phyloP scores from a whole-genome alignment of 2,888 invertebrate genomes.

The Amphiduros pacificus region DNA sequence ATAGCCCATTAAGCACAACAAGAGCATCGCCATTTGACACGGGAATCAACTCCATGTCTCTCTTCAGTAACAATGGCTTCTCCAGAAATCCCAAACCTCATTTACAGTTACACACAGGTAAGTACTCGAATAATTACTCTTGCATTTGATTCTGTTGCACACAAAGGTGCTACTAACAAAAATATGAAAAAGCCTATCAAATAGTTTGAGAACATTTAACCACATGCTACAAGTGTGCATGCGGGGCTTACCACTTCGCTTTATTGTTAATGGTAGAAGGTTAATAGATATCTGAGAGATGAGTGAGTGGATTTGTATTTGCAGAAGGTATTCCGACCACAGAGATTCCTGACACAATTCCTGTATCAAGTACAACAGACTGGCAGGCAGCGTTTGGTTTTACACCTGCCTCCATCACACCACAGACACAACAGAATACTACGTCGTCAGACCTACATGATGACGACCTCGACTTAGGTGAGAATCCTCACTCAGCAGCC shows the following conservation, averaged over 20 bases:
- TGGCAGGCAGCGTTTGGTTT: conserved; percentile 69
- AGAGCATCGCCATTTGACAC: conserved; percentile 10
- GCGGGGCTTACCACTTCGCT: too few relatives aligned
- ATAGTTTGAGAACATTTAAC: too few relatives aligned
- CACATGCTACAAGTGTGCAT: too few relatives aligned
- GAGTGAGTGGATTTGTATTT: not conserved
- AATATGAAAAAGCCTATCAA: too few relatives aligned
- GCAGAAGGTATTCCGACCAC: conserved; percentile 34
- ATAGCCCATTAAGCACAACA: conserved; percentile 1
- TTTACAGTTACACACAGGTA: too few relatives aligned
- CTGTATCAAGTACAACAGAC: conserved; percentile 71
- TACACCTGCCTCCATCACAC: not conserved
- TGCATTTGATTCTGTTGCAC: too few relatives aligned
- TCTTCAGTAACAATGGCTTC: conserved; percentile 28
- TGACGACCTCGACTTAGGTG: conserved; percentile 32
- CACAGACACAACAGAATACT: not conserved
- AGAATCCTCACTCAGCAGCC: too few relatives aligned
- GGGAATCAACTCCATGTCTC: conserved; percentile 20
- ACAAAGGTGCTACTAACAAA: too few relatives aligned
- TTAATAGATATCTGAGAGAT: too few relatives aligned
- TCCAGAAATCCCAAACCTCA: conserved; percentile 15
- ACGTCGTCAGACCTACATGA: conserved; percentile 27
- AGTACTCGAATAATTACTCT: too few relatives aligned
- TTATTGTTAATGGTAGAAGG: too few relatives aligned
- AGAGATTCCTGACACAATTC: conserved; percentile 54